A percentile compares a stretch with the other conserved stretches of the same genome.
Conservation (phyloP, 2,888 invertebrate genomes). For the Caenorhabditis sp. region DNA sequence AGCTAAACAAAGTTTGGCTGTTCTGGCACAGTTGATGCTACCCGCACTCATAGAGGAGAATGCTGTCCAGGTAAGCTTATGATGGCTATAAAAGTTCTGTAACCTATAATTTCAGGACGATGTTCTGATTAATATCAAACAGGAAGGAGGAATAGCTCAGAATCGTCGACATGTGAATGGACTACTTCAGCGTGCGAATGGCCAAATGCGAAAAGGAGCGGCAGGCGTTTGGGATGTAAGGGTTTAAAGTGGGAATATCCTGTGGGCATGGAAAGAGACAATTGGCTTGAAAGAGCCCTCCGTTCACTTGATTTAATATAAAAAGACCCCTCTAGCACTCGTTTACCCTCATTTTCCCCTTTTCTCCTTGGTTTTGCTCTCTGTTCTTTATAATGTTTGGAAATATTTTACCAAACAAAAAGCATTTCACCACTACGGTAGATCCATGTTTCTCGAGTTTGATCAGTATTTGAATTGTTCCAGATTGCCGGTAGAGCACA, state of each 20-base stretch:
- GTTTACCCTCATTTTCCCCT: neutral
- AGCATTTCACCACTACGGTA: slow-evolving; percentile 17
- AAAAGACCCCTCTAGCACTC: slow-evolving; percentile 2
- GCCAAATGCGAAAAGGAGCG: slow-evolving; percentile 67
- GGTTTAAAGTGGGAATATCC: slow-evolving; percentile 26
- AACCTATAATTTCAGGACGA: slow-evolving; percentile 32
- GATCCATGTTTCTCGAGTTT: slow-evolving; percentile 6
- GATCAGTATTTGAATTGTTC: slow-evolving; percentile 17
- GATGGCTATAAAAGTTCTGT: no score
- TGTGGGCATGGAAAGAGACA: slow-evolving; percentile 27
- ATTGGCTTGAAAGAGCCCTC: slow-evolving; percentile 13
- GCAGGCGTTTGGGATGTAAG: slow-evolving; percentile 72
- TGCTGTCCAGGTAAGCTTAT: slow-evolving; percentile 24
- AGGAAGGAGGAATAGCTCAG: slow-evolving; percentile 10
- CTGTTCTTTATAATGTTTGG: slow-evolving; percentile 25
- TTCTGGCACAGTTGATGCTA: slow-evolving; percentile 68
- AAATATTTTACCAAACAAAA: slow-evolving; percentile 20
- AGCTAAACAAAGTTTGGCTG: slow-evolving; percentile 66
- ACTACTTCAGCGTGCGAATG: slow-evolving; percentile 66
- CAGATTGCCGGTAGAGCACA: slow-evolving; percentile 76
- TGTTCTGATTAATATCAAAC: slow-evolving; percentile 4
- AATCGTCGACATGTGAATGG: slow-evolving; percentile 54
- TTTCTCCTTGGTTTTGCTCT: slow-evolving; percentile 1
- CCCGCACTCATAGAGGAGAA: slow-evolving; percentile 68
- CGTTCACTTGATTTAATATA: slow-evolving; percentile 56